These are phyloP conservation scores for Metridium senile DNA, from an alignment of 92 coral and sea anemone genomes.

Conservation along the genomic window DNA sequence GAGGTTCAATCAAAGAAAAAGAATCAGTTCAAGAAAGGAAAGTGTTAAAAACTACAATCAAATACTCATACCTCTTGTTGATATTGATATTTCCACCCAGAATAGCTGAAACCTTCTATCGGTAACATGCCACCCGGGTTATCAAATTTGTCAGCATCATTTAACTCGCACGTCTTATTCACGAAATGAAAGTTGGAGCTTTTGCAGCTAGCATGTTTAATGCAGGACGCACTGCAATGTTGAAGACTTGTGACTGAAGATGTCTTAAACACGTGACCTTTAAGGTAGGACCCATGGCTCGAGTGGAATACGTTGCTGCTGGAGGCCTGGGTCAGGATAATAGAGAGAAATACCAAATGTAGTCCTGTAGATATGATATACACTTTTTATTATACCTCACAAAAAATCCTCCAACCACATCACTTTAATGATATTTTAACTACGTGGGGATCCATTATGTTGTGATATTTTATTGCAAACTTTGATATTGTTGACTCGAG, in stretches of 20 bases:
- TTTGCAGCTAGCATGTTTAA: neutral
- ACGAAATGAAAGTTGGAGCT: conserved; percentile 19
- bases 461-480: no score
- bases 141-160: conserved; percentile 23
- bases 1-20: no score
- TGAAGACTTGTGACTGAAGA: conserved; percentile 7
- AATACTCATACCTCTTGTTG: neutral
- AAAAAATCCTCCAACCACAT: no score
- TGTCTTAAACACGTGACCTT: conserved; percentile 5
- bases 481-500: no score
- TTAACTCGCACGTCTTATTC: conserved; percentile 28
- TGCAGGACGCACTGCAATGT: conserved; percentile 8
- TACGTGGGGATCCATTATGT: no score
- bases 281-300: conserved; percentile 6
- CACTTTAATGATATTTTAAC: no score
- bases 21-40: no score
- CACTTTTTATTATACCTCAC: no score
- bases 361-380: neutral
- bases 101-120: conserved; percentile 21
- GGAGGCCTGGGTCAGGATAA: conserved; percentile 18
- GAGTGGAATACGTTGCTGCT: conserved; percentile 17
- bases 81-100: conserved; percentile 12
- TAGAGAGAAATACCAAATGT: neutral
- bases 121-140: conserved; percentile 6
- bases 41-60: no score